Evolutionary conservation across 2,113 vertebrate genomes (phyloP).

Genomic region (Platanista minor): DNA sequence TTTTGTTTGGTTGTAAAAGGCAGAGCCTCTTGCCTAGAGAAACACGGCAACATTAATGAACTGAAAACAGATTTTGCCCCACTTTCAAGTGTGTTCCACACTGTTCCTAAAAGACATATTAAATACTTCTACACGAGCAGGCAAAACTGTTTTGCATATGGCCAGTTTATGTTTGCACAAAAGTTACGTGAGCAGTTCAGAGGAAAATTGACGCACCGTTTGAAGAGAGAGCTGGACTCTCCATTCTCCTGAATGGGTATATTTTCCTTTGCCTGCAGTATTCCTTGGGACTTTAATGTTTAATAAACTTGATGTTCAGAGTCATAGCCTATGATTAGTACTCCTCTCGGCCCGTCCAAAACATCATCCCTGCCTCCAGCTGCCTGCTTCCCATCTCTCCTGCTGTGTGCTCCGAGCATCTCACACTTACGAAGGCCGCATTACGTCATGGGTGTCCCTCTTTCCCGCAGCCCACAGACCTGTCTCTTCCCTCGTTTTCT

Average conservation of each 20-base stretch:
- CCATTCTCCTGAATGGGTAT: background rate
- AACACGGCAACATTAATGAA: conserved; percentile 55
- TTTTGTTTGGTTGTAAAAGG: conserved; percentile 71
- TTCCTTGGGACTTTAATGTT: background rate
- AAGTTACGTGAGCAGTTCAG: background rate
- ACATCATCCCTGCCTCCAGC: background rate
- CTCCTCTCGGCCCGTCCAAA: background rate
- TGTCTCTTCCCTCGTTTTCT: background rate
- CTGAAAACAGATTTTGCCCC: conserved; percentile 67
- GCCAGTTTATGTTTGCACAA: conserved; percentile 37
- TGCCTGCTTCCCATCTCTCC: background rate
- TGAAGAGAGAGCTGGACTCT: background rate
- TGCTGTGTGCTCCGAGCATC: background rate
- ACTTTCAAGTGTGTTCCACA: conserved; percentile 52
- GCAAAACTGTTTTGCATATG: conserved; percentile 44
- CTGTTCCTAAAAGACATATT: conserved; percentile 45
- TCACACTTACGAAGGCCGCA: background rate
- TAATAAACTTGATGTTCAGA: background rate
- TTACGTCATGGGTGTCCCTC: background rate
- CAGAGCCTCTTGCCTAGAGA: conserved; percentile 23
- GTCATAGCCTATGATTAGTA: background rate
- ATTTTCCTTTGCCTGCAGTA: background rate
- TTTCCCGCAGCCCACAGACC: background rate
- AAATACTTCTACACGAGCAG: background rate
- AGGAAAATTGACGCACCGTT: background rate